A percentile compares a stretch with the other conserved stretches of the same genome.
These are phyloP conservation scores for Formicarius rufipectus DNA, from an alignment of 2,113 vertebrate species.

Conservation along the genomic window DNA sequence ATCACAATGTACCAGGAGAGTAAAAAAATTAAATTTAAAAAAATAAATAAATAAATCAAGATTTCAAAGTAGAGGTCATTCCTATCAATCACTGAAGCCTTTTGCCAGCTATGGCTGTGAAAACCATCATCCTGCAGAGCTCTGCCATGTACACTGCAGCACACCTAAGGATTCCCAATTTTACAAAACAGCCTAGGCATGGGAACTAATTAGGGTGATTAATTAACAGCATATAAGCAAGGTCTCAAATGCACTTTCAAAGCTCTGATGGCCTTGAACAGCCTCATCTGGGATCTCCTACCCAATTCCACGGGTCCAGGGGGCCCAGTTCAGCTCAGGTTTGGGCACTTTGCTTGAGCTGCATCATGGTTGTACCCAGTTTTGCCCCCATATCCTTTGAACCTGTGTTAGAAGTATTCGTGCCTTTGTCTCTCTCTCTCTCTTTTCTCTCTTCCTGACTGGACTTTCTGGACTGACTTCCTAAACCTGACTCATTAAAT, in stretches of 20 bases:
- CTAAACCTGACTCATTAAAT: background rate
- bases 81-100: no score
- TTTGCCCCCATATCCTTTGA: background rate
- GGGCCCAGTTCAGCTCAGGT: background rate
- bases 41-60: background rate
- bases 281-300: background rate
- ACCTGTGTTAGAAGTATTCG: background rate
- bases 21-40: background rate
- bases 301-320: background rate
- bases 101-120: background rate
- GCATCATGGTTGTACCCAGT: background rate
- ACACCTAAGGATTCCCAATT: background rate
- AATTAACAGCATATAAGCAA: background rate
- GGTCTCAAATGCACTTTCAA: background rate
- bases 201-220: background rate
- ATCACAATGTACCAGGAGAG: background rate
- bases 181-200: background rate
- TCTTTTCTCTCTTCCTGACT: background rate
- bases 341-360: background rate
- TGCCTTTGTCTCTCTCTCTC: no score
- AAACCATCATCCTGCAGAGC: background rate
- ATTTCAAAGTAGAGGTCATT: background rate
- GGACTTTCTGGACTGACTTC: background rate
- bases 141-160: background rate
- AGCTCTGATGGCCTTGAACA: background rate